Evolutionary conservation across 1,140 invertebrate genomes (phyloP).

Genomic region (Meloidogyne floridensis): DNA sequence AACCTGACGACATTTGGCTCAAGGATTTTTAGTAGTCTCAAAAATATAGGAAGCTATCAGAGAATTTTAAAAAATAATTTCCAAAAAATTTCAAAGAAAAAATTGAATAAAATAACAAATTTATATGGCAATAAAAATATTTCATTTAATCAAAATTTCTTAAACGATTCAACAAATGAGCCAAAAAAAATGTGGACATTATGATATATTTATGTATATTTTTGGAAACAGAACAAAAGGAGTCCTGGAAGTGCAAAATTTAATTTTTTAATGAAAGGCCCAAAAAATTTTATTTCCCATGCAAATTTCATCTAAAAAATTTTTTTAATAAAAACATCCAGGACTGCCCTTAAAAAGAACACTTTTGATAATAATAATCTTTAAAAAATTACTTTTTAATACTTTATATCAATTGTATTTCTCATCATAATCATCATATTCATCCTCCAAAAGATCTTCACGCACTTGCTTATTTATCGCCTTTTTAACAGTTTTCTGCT

Average conservation of each 20-base stretch:
- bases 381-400: neutral
- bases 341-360: neutral
- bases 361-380: neutral
- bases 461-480: slow-evolving; percentile 37
- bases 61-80: neutral
- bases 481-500: slow-evolving; percentile 39
- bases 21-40: neutral
- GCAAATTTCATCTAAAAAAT: neutral
- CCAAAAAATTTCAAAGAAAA: neutral
- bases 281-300: too few relatives aligned
- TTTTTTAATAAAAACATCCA: neutral
- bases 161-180: too few relatives aligned
- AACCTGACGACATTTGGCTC: slow-evolving; percentile 10
- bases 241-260: too few relatives aligned
- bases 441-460: slow-evolving; percentile 44
- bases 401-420: slow-evolving; percentile 18
- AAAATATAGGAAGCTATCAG: neutral
- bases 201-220: too few relatives aligned
- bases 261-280: too few relatives aligned
- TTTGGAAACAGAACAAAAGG: too few relatives aligned
- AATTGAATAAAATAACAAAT: too few relatives aligned
- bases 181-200: too few relatives aligned
- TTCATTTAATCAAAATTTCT: too few relatives aligned
- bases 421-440: slow-evolving; percentile 33
- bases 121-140: too few relatives aligned